phyloP scores from a whole-genome alignment of 2,113 vertebrate genomes.

The Aphelocoma coerulescens region DNA sequence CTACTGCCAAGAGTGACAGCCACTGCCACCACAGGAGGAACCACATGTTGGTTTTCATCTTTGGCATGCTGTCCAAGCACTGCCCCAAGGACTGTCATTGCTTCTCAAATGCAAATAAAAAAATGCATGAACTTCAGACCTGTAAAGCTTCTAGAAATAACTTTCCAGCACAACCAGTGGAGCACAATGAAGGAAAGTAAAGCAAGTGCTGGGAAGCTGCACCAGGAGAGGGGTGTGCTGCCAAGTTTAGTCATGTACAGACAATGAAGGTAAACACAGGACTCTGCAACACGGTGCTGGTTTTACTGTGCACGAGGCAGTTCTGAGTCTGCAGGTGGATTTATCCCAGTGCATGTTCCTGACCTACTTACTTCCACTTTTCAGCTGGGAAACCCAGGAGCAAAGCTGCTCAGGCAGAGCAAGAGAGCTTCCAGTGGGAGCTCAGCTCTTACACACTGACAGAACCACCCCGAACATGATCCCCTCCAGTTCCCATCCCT shows the following conservation, averaged over 20 bases:
- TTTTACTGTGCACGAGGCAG: not conserved
- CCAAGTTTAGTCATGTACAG: not conserved
- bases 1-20: not conserved
- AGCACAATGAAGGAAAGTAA: not conserved
- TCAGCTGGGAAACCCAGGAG: not conserved
- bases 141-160: not conserved
- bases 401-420: not conserved
- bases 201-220: not conserved
- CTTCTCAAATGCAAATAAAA: not conserved
- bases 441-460: not conserved
- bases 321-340: not conserved
- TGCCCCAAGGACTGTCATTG: not conserved
- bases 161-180: not conserved
- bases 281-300: not conserved
- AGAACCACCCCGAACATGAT: fast-evolving
- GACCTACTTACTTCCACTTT: slow-evolving; percentile 33
- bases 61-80: not conserved
- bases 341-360: not conserved
- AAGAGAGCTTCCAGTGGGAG: not conserved
- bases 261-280: not conserved
- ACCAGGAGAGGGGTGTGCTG: not conserved
- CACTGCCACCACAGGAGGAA: not conserved
- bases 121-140: not conserved
- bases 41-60: fast-evolving
- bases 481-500: not conserved